phyloP scores from a whole-genome alignment of 2,797 vertebrate genomes.

The Betta splendens region DNA sequence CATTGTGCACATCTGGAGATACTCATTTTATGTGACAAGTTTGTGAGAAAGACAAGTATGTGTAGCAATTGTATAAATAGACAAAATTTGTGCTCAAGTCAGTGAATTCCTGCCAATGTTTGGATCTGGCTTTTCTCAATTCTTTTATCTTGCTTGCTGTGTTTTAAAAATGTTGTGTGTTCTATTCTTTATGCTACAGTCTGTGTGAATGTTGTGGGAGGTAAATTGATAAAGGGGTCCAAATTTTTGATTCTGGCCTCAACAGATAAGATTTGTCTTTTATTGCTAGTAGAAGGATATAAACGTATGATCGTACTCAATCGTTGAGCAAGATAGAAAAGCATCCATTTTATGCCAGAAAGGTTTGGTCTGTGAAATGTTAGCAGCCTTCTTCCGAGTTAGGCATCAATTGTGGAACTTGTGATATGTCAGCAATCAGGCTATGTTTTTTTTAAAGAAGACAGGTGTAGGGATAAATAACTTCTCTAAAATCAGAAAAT shows the following conservation, averaged over 20 bases:
- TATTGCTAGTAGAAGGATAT: conserved; percentile 2
- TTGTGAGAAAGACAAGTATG: conserved; percentile 59
- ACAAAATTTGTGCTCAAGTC: conserved; percentile 36
- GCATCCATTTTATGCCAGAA: conserved; percentile 5
- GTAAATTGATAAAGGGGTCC: conserved; percentile 8
- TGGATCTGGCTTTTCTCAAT: conserved; percentile 59
- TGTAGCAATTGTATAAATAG: conserved; percentile 58
- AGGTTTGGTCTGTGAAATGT: conserved; percentile 5
- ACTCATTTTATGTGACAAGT: conserved; percentile 66
- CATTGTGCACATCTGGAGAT: conserved; percentile 65
- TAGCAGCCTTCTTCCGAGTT: conserved; percentile 1
- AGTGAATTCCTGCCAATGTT: conserved; percentile 53
- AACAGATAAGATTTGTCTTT: conserved; percentile 17
- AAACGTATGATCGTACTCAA: conserved; percentile 10
- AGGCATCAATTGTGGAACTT: conserved; percentile 15
- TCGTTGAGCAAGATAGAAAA: not conserved
- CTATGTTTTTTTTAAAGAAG: no score
- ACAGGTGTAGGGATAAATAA: no score
- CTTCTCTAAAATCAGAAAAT: no score
- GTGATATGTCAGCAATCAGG: conserved; percentile 3
- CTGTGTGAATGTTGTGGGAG: conserved; percentile 25
- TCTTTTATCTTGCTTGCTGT: conserved; percentile 55
- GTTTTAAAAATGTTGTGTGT: conserved; percentile 19
- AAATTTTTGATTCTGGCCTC: conserved; percentile 16
- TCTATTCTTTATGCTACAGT: conserved; percentile 25